A percentile compares a stretch with the other conserved stretches of the same genome.
These are phyloP conservation scores for Stratiomys singularior DNA, from an alignment of 2,888 invertebrate genomes.

Conservation along the genomic window DNA sequence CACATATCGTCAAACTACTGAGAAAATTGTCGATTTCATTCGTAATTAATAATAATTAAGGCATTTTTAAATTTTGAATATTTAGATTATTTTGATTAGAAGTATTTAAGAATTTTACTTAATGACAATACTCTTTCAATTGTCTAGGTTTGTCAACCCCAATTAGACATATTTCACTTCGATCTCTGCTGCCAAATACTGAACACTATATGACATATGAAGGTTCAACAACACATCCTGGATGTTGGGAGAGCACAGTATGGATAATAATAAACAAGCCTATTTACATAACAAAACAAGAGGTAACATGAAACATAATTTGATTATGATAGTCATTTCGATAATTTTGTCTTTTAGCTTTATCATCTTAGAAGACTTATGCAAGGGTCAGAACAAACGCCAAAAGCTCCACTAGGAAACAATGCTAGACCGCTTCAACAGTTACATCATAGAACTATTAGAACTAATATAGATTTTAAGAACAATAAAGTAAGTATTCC, in stretches of 20 bases:
- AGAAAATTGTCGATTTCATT: too few relatives aligned
- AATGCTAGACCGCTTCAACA: constrained; percentile 94
- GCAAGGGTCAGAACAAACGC: constrained; percentile 87
- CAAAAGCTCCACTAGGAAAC: constrained; percentile 92
- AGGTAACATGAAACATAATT: constrained; percentile 70
- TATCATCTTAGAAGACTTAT: constrained; percentile 87
- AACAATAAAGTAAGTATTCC: constrained; percentile 67
- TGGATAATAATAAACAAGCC: constrained; percentile 99
- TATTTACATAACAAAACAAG: constrained; percentile 94
- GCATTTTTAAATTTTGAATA: too few relatives aligned
- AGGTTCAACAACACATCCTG: constrained; percentile 96
- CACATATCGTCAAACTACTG: too few relatives aligned
- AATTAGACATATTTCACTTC: constrained; percentile 86
- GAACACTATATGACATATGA: constrained; percentile 97
- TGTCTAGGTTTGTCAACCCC: constrained; percentile 80
- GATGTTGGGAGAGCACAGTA: constrained; percentile 99
- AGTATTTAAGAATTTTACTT: too few relatives aligned
- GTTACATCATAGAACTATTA: constrained; percentile 90
- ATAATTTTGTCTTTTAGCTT: constrained; percentile 70
- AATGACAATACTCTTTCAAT: too few relatives aligned
- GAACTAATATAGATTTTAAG: constrained; percentile 97
- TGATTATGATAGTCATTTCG: not conserved
- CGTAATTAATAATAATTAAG: too few relatives aligned
- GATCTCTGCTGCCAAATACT: constrained; percentile 88
- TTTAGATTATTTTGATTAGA: too few relatives aligned